phyloP scores from a whole-genome alignment of 2,113 vertebrate genomes.

The Perca flavescens region DNA sequence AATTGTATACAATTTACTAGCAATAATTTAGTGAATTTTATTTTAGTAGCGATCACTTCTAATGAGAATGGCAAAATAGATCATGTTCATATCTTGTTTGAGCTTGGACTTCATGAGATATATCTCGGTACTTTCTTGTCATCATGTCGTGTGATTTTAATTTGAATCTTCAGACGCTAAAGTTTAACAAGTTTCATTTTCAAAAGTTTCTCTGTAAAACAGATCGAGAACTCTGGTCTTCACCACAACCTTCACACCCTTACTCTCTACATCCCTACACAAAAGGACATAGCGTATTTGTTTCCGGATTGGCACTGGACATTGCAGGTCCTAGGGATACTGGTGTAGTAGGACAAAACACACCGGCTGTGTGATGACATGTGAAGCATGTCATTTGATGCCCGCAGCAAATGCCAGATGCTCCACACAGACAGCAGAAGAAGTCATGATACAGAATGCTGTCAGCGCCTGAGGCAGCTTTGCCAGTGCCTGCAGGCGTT shows the following conservation, averaged over 20 bases:
- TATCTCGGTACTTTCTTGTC: slow-evolving; percentile 5
- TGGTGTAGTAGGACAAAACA: neutral
- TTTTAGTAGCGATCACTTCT: neutral
- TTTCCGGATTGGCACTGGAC: neutral
- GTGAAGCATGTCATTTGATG: slow-evolving; percentile 8
- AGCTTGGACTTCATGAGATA: slow-evolving; percentile 1
- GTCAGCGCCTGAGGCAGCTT: neutral
- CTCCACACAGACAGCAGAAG: neutral
- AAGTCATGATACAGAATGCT: neutral
- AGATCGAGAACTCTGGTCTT: neutral
- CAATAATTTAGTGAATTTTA: neutral
- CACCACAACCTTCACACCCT: neutral
- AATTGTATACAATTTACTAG: neutral
- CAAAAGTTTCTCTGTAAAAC: slow-evolving; percentile 8
- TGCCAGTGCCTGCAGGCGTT: neutral
- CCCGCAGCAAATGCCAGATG: slow-evolving; percentile 1
- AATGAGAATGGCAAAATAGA: slow-evolving; percentile 35
- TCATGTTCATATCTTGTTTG: slow-evolving; percentile 1
- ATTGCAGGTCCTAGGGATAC: neutral
- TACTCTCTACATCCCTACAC: neutral
- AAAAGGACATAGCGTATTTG: neutral
- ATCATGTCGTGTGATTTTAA: neutral
- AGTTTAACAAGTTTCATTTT: slow-evolving; percentile 13
- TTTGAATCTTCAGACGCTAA: slow-evolving; percentile 2
- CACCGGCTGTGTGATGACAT: neutral